Evolutionary conservation across 2,888 invertebrate species (phyloP), one percentile per base, ranked within the genome.

Genomic region (Mamestra brassicae): DNA sequence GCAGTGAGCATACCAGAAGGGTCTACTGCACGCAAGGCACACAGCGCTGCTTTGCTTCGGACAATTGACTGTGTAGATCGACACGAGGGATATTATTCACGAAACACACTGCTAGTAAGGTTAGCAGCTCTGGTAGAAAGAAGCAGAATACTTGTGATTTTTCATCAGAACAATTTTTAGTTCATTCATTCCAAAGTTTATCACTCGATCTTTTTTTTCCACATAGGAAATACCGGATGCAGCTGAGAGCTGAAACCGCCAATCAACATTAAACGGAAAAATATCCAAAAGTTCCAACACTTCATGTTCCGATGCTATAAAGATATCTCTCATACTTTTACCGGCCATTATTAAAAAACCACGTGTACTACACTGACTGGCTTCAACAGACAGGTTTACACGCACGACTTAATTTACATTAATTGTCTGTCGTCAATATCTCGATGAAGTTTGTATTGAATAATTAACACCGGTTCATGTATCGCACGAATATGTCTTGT

Each of bases 301-400:
- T 55, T 52, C 26, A 57, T 52, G 13, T 70, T 50, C 4, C 34
- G 47, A 47, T 42, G n/a, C 15, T 55, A 26, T 45, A 36, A 36
- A 64, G 47, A 65, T 71, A 42, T n/a, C 3, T 34, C 42, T 55
- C 13, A n/a, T 1, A 76, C 17, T 13, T 26, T 58, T 58, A 74
- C 26, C 26, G n/a, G 55, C 34, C 17, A 47, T 52, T 54, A 72
- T 72, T 66, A 71, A 42, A 26, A 66, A 57, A 58, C 68, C 68
- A 64, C 68, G 68, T 69, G 61, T 72, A 54, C 57, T 61, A 4
- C 57, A 13, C 36, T 13, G 72, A 71, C 36, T 71, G 71, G 73
- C 65, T 66, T 34, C 54, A 50, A 50, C 67, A 77, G 36, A 80
- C 80, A 66, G 77, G 80, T 80, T 80, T 73, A 34, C 65, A 62